Base-by-base conservation (phyloP, 2,797 vertebrate species). In the Poeciliopsis turneri region DNA sequence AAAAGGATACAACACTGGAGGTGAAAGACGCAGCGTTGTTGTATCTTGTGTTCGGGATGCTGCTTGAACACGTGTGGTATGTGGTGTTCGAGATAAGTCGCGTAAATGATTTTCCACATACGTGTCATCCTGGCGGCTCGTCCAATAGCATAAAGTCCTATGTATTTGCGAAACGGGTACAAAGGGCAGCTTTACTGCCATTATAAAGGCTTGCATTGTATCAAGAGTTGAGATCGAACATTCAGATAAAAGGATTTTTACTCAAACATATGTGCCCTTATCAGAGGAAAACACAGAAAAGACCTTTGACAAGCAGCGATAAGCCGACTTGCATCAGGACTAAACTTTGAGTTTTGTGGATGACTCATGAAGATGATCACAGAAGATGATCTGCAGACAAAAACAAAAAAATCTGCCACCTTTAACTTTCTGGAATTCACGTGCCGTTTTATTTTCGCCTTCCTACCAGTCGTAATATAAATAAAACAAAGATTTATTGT, bases 141-240 rank as follows among this genome's bases (percentile, higher is more conserved):
- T 70, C 41, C 16, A 5, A 45, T 25, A 28, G 41, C 13, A 0
- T 70, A 13, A 69, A 43, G 39, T 15, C 23, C 68, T 28, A 59
- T 79, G 72, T 59, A 49, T 25, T 61, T 72, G 59, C n/a, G 30
- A 25, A 59, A 16, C 28, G 0, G 47, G 87, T 78, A 61, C 82
- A 82, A 64, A 86, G 87, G 72, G 76, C 78, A 61, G 72, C 78
- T 92, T 92, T 88, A 92, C 83, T 74, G 84, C 85, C 73, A 25
- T 79, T 72, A 82, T 85, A 86, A 89, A 89, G 73, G 43, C 76
- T 61, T 80, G 86, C 20, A 61, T 61, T 81, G 68, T 64, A 76
- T 71, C 78, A 74, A 74, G 47, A 45, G 46, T 36, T 16, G 41
- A 39, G 79, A 84, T 57, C 43, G 36, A 80, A 84, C 3, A 73